Percentiles rank a stretch among this genome's conserved stretches.
phyloP scores from a whole-genome alignment of 2,113 vertebrate genomes.

The Oryzias curvinotus region DNA sequence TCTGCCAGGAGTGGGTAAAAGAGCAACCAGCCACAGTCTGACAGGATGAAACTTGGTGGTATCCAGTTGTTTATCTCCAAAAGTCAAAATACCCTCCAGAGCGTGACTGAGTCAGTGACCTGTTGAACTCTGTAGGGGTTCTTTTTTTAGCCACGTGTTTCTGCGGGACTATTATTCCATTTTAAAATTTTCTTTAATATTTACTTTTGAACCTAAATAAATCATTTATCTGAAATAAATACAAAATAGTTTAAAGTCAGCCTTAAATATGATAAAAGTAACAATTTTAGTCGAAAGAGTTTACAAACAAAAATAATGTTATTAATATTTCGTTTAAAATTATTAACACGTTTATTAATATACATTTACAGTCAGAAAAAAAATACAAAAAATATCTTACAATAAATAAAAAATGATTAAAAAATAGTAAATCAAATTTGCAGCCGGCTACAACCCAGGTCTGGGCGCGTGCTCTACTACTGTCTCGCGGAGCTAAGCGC shows the following conservation, averaged over 20 bases:
- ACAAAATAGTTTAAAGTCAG: too few species aligned
- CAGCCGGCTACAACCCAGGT: constrained; percentile 35
- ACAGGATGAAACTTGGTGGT: constrained; percentile 43
- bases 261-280: too few species aligned
- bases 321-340: too few species aligned
- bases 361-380: background rate
- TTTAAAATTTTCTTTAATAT: background rate
- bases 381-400: constrained; percentile 20
- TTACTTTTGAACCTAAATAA: too few species aligned
- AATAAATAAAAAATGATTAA: constrained; percentile 5
- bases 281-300: too few species aligned
- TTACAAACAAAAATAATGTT: too few species aligned
- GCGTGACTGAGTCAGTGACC: constrained; percentile 32
- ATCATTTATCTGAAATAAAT: too few species aligned
- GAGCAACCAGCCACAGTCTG: constrained; percentile 11
- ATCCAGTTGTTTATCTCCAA: constrained; percentile 16
- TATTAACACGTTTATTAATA: too few species aligned
- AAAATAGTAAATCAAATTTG: constrained; percentile 10
- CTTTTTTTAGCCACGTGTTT: background rate
- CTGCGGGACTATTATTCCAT: background rate
- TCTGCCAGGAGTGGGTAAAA: constrained; percentile 52
- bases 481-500: constrained; percentile 58
- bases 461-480: constrained; percentile 41
- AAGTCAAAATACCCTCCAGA: background rate
- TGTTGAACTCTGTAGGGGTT: constrained; percentile 38